Base-by-base conservation (phyloP, 35 echinoderm and acorn worm genomes). In the Apostichopus californicus region DNA sequence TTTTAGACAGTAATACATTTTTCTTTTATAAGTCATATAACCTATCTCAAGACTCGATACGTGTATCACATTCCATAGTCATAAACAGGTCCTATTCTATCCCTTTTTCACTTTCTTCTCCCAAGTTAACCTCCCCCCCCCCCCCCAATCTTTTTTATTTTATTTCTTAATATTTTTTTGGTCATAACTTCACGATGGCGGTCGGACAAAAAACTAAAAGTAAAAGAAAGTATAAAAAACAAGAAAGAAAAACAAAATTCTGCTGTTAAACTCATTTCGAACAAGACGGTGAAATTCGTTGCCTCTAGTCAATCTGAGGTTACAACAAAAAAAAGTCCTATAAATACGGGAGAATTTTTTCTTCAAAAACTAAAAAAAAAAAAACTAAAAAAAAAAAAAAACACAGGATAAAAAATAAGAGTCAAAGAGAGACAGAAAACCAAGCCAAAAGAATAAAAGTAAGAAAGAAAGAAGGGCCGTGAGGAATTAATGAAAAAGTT, bases 401-500 rank as follows among this genome's bases (percentile, higher is more conserved):
- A 73, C 7, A 73, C 5, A 21, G 71, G n/a, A 18, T 7, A n/a
- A 75, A n/a, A 75, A 75, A 75, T 18, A 75, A 75, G 71, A 75
- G 64, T 11, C 11, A 68, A 18, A 18, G 64, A 68, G 64, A 68
- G 64, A 18, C 9, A 68, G 64, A 68, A 14, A 68, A 46, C 34
- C 34, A 46, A 68, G 64, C 11, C 11, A 68, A 75, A 73, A 7
- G 71, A 18, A 75, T 18, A 75, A 75, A 75, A 75, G 7, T 7
- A 75, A 75, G 71, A 17, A 75, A 75, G n/a, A 75, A 18, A 68
- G 18, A 68, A 68, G 11, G 64, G 81, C 81, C 81, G 57, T n/a
- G 57, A 85, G 81, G 81, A 85, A 85, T 85, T 85, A 58, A 59
- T 58, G 71, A 75, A 75, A 85, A 85, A 85, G 81, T 85, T 85